Conservation (phyloP, 2,113 vertebrate genomes). For the Dicrurus megarhynchus region DNA sequence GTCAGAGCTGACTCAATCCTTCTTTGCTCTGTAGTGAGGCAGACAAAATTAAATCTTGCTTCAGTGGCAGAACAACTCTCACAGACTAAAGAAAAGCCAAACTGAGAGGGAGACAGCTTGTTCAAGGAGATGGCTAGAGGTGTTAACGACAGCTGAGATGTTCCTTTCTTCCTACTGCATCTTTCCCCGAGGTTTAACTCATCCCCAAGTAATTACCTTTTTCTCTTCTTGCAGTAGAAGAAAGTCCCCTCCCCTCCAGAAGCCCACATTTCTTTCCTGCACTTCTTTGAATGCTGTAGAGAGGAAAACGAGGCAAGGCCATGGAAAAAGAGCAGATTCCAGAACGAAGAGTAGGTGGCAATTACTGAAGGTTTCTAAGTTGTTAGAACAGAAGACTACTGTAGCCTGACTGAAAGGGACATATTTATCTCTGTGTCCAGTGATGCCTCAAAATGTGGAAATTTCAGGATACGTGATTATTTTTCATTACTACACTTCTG, state of each 20-base stretch:
- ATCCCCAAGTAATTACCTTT: background rate
- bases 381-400: background rate
- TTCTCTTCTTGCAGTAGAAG: background rate
- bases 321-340: background rate
- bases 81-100: background rate
- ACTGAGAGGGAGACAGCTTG: background rate
- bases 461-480: background rate
- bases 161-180: background rate
- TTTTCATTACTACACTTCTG: background rate
- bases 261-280: background rate
- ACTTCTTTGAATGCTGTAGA: background rate
- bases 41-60: background rate
- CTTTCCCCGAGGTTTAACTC: background rate
- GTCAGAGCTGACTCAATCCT: background rate
- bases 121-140: background rate
- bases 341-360: background rate
- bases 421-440: background rate
- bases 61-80: background rate
- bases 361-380: background rate
- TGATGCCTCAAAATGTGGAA: background rate
- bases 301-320: background rate
- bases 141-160: background rate
- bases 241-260: background rate
- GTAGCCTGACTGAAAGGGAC: background rate
- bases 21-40: background rate